Conservation (phyloP, 2,888 invertebrate genomes). For the Congeria kusceri region DNA sequence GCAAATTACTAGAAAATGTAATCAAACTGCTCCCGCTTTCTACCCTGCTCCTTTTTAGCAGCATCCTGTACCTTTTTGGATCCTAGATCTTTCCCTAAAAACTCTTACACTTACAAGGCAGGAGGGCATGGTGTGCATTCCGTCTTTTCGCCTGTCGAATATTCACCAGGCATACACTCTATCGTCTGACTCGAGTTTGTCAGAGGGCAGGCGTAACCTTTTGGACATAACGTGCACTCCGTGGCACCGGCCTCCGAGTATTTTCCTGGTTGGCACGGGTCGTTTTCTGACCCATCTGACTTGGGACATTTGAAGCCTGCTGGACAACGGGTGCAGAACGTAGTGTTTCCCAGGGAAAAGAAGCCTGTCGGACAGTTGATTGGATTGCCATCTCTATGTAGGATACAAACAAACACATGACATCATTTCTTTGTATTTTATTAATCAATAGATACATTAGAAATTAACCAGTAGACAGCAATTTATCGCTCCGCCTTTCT, state of each 20-base stretch:
- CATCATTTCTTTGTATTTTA: no score
- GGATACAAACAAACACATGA: no score
- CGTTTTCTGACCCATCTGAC: slow-evolving; percentile 76
- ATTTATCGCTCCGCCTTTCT: no score
- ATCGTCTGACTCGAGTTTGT: slow-evolving; percentile 62
- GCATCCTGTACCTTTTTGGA: no score
- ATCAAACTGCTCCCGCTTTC: no score
- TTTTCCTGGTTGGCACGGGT: slow-evolving; percentile 74
- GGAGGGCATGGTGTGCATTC: slow-evolving; percentile 75
- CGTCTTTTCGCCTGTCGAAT: slow-evolving; percentile 69
- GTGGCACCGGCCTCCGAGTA: slow-evolving; percentile 76
- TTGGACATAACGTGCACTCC: slow-evolving; percentile 72
- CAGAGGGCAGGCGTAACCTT: slow-evolving; percentile 74
- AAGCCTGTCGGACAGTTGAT: slow-evolving; percentile 74
- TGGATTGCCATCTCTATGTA: slow-evolving; percentile 32
- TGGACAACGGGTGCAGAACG: slow-evolving; percentile 78
- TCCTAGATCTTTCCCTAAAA: no score
- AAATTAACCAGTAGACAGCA: no score
- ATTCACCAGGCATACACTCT: slow-evolving; percentile 71
- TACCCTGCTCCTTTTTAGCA: no score
- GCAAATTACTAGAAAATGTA: no score
- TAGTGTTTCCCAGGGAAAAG: slow-evolving; percentile 73
- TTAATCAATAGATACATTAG: no score
- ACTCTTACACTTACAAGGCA: slow-evolving; percentile 73
- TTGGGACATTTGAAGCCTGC: slow-evolving; percentile 81